Evolutionary conservation across 2,797 vertebrate genomes (phyloP).

Genomic region (Sebastes dallii): DNA sequence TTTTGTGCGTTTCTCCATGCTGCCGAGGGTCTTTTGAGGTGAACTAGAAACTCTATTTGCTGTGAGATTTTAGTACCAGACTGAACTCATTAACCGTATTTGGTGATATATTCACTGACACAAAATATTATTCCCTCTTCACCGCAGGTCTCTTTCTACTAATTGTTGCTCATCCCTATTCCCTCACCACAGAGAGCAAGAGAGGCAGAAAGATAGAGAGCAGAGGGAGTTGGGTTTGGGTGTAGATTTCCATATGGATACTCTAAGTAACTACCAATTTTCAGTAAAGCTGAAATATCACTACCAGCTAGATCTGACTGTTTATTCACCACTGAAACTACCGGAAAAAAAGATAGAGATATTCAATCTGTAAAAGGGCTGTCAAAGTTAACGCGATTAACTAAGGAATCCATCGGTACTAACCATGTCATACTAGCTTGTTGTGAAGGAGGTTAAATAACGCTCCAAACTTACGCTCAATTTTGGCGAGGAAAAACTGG

Average conservation of each 20-base stretch:
- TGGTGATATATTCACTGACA: not conserved
- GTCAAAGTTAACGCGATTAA: too few species aligned
- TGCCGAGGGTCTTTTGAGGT: not conserved
- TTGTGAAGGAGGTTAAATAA: too few species aligned
- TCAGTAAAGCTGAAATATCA: not conserved
- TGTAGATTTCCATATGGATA: not conserved
- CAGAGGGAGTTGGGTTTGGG: too few species aligned
- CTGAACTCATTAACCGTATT: not conserved
- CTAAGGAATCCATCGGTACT: too few species aligned
- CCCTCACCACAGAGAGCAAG: not conserved
- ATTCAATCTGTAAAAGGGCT: not conserved
- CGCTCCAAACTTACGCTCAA: too few species aligned
- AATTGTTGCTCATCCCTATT: not conserved
- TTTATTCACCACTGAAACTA: not conserved
- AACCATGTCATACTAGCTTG: too few species aligned
- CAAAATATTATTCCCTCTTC: not conserved
- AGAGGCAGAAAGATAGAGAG: too few species aligned
- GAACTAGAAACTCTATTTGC: not conserved
- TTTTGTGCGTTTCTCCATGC: not conserved
- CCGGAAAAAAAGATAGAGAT: not conserved
- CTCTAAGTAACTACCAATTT: not conserved
- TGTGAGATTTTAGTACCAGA: not conserved
- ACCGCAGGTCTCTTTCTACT: not conserved
- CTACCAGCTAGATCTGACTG: not conserved
- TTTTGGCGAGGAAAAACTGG: too few species aligned